Evolutionary conservation across 2,888 invertebrate species (phyloP), one percentile per base, ranked within the genome.

Genomic region (Minunthozetes semirufus): DNA sequence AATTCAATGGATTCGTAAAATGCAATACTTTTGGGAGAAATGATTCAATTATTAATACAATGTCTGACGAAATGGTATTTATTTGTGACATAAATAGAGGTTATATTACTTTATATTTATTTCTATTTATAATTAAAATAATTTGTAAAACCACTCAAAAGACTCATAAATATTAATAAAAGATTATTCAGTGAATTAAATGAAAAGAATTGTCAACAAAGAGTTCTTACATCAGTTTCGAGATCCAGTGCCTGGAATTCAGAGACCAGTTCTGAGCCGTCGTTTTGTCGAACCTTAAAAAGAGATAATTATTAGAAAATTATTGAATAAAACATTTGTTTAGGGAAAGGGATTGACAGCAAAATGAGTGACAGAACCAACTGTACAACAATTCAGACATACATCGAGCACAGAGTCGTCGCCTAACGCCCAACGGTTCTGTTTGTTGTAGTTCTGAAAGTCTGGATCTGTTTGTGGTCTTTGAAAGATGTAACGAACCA

Each of bases 401-500:
- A 38, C 56, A 8, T 38, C 56, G 25, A 48, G 38, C 17, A 91
- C 88, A 82, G 89, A 89, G 83, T 94, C 94, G 84, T 94, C 94
- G 77, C 92, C 93, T 77, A 92, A 88, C 50, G 92, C 90, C 94
- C 94, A 94, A 78, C 84, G 80, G 25, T 80, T 78, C n/a, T 81
- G 80, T 78, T 84, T 84, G 50, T 80, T 87, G 73, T 85, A 81
- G 76, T 80, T 83, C 72, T 81, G 81, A 82, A 92, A 88, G 82
- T 93, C 93, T 74, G 89, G 88, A 82, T 93, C 93, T 79, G 89
- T 88, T 79, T 90, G 89, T 78, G 90, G 89, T 79, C 90, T 84
- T 83, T 93, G 93, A 83, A 92, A 95, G 80, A 93, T 92, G 84
- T 95, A 95, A 81, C 93, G 92, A 80, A 94, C 94, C 83, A 91